Evolutionary conservation across 23 tunicate genomes (phyloP), one percentile per base, ranked within the genome.

Genomic region (Phallusia fumigata): DNA sequence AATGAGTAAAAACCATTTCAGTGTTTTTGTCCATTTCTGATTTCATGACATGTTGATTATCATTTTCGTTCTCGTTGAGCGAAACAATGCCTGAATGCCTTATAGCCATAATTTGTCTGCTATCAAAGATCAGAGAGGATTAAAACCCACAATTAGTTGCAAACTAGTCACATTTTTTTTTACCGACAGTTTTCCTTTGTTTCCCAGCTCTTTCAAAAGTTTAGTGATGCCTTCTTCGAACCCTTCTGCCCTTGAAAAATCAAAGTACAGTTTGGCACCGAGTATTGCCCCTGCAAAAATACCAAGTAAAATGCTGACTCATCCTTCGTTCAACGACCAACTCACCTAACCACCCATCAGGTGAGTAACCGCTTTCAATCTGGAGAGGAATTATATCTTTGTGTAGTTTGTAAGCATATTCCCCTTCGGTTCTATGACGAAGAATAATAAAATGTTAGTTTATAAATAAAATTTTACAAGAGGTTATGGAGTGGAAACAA

Each of bases 261-360:
- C 88, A 50, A 76, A 86, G 44, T 81, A 85, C 19, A 85, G 77
- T 58, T 90, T 90, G 24, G 89, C 84, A 3, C 95, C 95, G 22
- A 77, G 75, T 18, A 90, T 81, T 6, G 86, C 86, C 21, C 95
- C 95, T 90, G n/a, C 12, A 77, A 76, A 74, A 78, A 47, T 5
- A 36, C 35, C 31, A n/a, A 35, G 31, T 34, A 18, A 78, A 78
- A 18, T 58, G 47, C 51, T 80, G 31, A 80, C 3, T 18, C 8
- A 21, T 13, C 8, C 15, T 13, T 22, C 13, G 8, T 58, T 6
- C 26, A 58, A 58, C 1, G 26, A 0, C n/a, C n/a, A n/a, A 58
- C 92, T 35, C 35, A 90, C 95, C 95, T 22, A 90, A 35, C 95
- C 95, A 90, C 0, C 95, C 95, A 73, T 90, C 95, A 16, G 95